Conservation (phyloP, 1,140 invertebrate species). For the Meloidogyne exigua region DNA sequence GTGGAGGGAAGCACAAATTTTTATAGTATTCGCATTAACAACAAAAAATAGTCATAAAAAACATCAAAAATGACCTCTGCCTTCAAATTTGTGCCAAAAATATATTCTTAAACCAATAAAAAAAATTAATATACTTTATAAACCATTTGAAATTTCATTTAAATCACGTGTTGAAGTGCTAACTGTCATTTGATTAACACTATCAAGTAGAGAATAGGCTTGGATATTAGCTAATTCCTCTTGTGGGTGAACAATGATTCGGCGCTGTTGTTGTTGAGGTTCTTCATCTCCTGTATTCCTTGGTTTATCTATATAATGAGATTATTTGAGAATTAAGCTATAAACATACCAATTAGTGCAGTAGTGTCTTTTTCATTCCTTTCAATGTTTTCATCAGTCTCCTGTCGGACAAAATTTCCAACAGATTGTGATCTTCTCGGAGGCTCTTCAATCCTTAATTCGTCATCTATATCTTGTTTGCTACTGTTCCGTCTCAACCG, state of each 20-base stretch:
- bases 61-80: no score
- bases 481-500: neutral
- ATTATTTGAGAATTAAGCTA: neutral
- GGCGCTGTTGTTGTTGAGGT: neutral
- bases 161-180: neutral
- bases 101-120: no score
- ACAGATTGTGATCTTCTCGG: constrained; percentile 4
- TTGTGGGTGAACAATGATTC: neutral
- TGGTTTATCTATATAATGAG: neutral
- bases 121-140: no score
- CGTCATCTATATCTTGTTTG: neutral
- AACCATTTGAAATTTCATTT: neutral
- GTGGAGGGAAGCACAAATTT: no score
- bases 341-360: neutral
- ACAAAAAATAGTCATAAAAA: no score
- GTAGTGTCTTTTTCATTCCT: neutral
- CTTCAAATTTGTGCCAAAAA: no score
- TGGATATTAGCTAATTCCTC: constrained; percentile 2
- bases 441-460: neutral
- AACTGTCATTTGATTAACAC: neutral
- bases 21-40: no score
- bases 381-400: neutral
- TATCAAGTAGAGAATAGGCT: neutral
- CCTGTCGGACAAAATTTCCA: neutral
- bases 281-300: neutral